A percentile compares a stretch with the other conserved stretches of the same genome.
Evolutionary conservation across 2,113 vertebrate genomes (phyloP).

Genomic region (Eudyptes chrysolophus): DNA sequence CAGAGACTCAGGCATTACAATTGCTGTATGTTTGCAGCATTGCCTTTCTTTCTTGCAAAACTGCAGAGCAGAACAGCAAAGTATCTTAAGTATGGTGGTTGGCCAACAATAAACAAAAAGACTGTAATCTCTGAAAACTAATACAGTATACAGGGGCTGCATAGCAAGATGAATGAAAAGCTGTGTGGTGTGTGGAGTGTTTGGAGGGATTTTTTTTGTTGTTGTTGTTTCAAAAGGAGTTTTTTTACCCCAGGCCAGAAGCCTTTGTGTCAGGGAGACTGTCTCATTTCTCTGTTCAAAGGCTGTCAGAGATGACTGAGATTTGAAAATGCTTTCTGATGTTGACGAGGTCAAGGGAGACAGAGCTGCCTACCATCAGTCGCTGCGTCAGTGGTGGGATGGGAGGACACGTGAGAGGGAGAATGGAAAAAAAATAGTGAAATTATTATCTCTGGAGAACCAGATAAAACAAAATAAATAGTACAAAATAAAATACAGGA

Average conservation of each 20-base stretch:
- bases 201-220: slow-evolving; percentile 61
- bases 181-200: slow-evolving; percentile 73
- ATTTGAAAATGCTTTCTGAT: slow-evolving; percentile 84
- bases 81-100: slow-evolving; percentile 36
- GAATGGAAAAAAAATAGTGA: slow-evolving; percentile 40
- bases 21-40: not conserved
- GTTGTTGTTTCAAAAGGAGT: slow-evolving; percentile 80
- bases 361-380: slow-evolving; percentile 75
- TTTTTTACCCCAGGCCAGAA: slow-evolving; percentile 84
- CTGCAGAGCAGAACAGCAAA: slow-evolving; percentile 4
- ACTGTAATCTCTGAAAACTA: slow-evolving; percentile 64
- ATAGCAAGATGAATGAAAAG: slow-evolving; percentile 76
- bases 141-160: slow-evolving; percentile 54
- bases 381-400: slow-evolving; percentile 61
- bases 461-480: slow-evolving; percentile 52
- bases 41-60: not conserved
- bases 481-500: not conserved
- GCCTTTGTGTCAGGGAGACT: slow-evolving; percentile 84
- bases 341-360: slow-evolving; percentile 83
- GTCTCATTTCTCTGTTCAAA: slow-evolving; percentile 86
- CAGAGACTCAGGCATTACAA: not conserved
- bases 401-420: slow-evolving; percentile 62
- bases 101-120: slow-evolving; percentile 62
- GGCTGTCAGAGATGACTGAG: slow-evolving; percentile 86
- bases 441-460: slow-evolving; percentile 62